Conservation (phyloP, 1,140 invertebrate species). For the Dinothrombium tinctorium region DNA sequence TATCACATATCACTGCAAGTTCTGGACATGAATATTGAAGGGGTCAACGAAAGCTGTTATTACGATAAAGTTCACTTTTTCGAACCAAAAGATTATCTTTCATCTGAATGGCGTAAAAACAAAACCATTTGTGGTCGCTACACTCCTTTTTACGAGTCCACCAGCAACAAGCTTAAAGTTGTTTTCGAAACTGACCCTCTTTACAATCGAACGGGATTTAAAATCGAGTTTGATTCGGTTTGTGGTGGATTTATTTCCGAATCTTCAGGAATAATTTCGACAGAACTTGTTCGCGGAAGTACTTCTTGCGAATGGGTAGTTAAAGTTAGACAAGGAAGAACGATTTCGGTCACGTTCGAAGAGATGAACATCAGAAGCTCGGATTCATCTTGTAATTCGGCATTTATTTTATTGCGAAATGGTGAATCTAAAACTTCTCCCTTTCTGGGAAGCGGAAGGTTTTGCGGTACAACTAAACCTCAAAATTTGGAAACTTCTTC, state of each 20-base stretch:
- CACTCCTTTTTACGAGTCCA: background rate
- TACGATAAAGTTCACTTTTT: conserved; percentile 4
- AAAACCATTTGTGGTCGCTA: conserved; percentile 4
- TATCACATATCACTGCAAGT: conserved; percentile 31
- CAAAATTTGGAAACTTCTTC: conserved; percentile 33
- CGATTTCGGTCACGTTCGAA: conserved; percentile 35
- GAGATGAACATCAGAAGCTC: conserved; percentile 27
- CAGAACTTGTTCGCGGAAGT: background rate
- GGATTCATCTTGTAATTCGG: conserved; percentile 12
- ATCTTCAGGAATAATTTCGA: background rate
- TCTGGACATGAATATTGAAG: conserved; percentile 26
- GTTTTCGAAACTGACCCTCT: conserved; percentile 27
- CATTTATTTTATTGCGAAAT: conserved; percentile 36
- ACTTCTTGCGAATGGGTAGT: conserved; percentile 41
- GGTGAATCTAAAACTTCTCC: conserved; percentile 42
- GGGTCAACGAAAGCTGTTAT: background rate
- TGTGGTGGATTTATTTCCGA: conserved; percentile 33
- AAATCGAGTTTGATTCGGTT: conserved; percentile 20
- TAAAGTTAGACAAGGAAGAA: conserved; percentile 38
- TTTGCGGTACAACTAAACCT: conserved; percentile 30
- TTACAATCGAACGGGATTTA: conserved; percentile 33
- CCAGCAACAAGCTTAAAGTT: conserved; percentile 21
- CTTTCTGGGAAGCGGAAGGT: conserved; percentile 42
- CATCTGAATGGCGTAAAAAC: conserved; percentile 17
- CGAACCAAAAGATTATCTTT: background rate